Conservation (phyloP, 2,888 invertebrate genomes). For the Harpagoxenus sublaevis region DNA sequence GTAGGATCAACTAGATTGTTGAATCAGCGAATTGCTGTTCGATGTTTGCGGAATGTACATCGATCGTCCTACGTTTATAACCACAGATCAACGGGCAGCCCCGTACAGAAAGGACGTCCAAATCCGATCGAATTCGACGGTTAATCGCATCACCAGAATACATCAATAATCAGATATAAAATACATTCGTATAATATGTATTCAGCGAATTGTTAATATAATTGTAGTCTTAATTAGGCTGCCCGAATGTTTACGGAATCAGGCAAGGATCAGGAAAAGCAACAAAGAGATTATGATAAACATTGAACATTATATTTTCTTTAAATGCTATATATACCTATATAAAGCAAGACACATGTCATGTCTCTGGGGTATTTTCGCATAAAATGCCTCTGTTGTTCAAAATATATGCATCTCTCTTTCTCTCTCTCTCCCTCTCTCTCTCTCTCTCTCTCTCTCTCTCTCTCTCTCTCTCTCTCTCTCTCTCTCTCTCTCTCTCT, state of each 20-base stretch:
- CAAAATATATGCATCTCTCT: not conserved
- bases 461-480: too few species aligned
- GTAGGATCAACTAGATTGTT: constrained; percentile 42
- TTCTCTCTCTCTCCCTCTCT: not conserved
- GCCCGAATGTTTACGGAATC: not conserved
- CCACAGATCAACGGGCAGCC: constrained; percentile 32
- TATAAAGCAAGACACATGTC: not conserved
- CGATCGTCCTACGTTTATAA: constrained; percentile 58
- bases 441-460: too few species aligned
- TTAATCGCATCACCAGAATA: constrained; percentile 14
- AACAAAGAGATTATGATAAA: not conserved
- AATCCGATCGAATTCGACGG: constrained; percentile 27
- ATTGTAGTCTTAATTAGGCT: not conserved
- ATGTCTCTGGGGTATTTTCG: not conserved
- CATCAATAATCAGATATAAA: constrained; percentile 35
- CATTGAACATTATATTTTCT: not conserved
- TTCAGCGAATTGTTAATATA: not conserved
- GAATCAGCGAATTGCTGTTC: constrained; percentile 49
- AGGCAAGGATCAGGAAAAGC: not conserved
- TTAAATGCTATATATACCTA: not conserved
- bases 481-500: not conserved
- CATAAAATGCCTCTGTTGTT: not conserved
- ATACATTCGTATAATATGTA: not conserved
- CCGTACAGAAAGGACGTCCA: constrained; percentile 22
- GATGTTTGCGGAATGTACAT: constrained; percentile 41